phyloP scores from a whole-genome alignment of 2,888 invertebrate species.

The Perdita meconis region DNA sequence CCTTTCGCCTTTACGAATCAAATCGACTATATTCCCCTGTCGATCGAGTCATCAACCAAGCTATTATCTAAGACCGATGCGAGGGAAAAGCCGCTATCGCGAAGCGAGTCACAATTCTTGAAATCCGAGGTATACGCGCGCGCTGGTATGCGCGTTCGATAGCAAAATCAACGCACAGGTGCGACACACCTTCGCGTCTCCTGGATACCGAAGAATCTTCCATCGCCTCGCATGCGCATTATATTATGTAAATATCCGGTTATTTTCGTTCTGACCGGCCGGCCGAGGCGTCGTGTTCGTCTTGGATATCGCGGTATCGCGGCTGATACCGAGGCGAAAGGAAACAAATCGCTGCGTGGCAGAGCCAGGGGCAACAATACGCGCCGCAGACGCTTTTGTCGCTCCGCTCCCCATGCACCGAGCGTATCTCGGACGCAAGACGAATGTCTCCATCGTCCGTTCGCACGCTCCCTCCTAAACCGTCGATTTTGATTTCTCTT shows the following conservation, averaged over 20 bases:
- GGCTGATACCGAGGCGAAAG: conserved; percentile 32
- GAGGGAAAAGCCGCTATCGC: neutral
- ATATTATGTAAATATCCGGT: conserved; percentile 71
- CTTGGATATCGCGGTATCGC: conserved; percentile 56
- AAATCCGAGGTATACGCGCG: neutral
- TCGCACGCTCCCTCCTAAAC: neutral
- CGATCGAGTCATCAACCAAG: conserved; percentile 8
- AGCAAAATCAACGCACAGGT: neutral
- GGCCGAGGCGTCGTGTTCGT: conserved; percentile 41
- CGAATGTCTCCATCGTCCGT: conserved; percentile 15
- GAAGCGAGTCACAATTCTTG: neutral
- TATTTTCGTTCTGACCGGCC: conserved; percentile 61
- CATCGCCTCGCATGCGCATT: conserved; percentile 56
- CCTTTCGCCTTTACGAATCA: neutral
- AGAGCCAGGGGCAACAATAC: conserved; percentile 21
- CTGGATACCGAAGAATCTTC: conserved; percentile 32
- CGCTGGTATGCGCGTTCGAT: neutral
- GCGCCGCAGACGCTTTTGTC: neutral
- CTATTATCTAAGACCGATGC: conserved; percentile 10
- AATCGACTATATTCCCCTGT: neutral
- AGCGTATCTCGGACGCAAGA: no score
- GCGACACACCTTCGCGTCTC: conserved; percentile 26
- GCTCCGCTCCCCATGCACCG: no score
- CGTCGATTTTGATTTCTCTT: conserved; percentile 36
- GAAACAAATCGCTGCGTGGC: conserved; percentile 23